Evolutionary conservation across 64 coral and sea anemone species (phyloP).

Genomic region (Catalaphyllia jardinei): DNA sequence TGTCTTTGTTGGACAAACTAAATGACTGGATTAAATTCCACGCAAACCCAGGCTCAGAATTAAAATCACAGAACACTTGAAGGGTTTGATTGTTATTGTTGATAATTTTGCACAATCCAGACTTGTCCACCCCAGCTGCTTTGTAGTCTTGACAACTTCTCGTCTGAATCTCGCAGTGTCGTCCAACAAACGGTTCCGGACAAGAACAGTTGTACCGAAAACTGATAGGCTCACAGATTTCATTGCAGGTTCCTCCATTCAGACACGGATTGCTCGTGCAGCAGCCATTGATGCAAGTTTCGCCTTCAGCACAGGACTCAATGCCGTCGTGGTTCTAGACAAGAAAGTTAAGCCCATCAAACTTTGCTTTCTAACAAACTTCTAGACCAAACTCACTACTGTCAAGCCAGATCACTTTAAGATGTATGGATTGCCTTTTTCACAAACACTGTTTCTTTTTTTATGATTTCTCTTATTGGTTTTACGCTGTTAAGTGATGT

Average conservation of each 20-base stretch:
- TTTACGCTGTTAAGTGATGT: no score
- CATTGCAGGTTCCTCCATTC: neutral
- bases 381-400: no score
- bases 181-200: constrained; percentile 1
- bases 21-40: no score
- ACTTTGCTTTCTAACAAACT: constrained; percentile 23
- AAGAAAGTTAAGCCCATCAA: neutral
- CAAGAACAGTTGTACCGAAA: constrained; percentile 25
- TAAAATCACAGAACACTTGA: constrained; percentile 42
- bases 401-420: no score
- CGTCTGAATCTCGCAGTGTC: constrained; percentile 31
- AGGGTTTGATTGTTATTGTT: constrained; percentile 22
- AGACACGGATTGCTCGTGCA: neutral
- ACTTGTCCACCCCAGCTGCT: neutral
- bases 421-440: no score
- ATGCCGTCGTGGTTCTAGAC: neutral
- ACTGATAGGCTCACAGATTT: constrained; percentile 11
- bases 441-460: no score
- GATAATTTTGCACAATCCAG: constrained; percentile 29
- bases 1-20: neutral
- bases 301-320: neutral
- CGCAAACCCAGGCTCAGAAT: neutral
- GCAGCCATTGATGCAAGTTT: neutral
- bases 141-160: constrained; percentile 37
- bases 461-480: no score